Conservation (phyloP, 2,888 invertebrate species). For the Apotomis capreana region DNA sequence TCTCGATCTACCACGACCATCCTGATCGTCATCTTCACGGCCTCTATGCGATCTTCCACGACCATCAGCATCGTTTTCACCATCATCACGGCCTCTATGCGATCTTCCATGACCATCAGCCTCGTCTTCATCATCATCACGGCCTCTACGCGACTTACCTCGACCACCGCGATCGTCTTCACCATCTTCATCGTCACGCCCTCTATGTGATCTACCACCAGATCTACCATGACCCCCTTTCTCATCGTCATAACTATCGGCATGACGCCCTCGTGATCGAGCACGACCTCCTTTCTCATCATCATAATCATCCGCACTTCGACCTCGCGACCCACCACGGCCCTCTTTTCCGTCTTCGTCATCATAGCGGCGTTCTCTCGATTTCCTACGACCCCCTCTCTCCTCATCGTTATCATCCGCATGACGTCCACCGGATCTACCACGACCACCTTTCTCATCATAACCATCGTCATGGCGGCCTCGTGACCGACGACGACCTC, state of each 20-base stretch:
- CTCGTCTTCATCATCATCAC: background rate
- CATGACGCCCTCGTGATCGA: conserved; percentile 22
- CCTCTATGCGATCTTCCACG: background rate
- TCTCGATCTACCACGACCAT: conserved; percentile 6
- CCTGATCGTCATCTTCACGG: background rate
- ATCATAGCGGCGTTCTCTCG: too few species aligned
- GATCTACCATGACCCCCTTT: background rate
- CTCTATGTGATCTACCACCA: background rate
- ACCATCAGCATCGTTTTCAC: background rate
- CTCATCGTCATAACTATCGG: too few species aligned
- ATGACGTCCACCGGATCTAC: background rate
- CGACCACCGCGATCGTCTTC: background rate
- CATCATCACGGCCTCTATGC: background rate
- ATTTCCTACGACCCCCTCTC: background rate
- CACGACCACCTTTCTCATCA: background rate
- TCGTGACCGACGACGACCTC: background rate
- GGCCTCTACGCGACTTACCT: background rate
- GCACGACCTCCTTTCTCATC: background rate
- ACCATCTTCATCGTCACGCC: background rate
- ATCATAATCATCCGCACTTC: background rate
- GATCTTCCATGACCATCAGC: too few species aligned
- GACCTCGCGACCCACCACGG: background rate
- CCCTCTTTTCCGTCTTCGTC: background rate
- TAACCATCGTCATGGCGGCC: too few species aligned
- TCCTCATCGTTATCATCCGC: background rate